A percentile compares a stretch with the other conserved stretches of the same genome.
Conservation (phyloP, 2,888 invertebrate species). For the Osmoderma eremita region DNA sequence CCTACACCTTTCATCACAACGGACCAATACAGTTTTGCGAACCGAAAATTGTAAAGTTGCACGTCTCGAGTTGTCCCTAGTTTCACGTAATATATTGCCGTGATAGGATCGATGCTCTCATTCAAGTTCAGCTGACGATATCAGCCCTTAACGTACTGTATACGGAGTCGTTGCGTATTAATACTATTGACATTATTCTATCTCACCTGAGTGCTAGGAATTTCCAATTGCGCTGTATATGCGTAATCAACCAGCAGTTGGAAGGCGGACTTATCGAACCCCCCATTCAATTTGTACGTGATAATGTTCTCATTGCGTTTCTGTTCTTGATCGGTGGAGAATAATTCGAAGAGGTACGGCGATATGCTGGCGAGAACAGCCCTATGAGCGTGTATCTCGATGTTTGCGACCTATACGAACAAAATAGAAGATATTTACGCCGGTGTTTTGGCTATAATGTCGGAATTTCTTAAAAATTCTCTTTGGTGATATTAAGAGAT, state of each 20-base stretch:
- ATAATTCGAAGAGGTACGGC: conserved; percentile 79
- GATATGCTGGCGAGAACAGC: conserved; percentile 83
- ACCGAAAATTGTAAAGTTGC: no score
- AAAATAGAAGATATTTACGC: conserved; percentile 46
- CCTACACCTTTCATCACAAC: no score
- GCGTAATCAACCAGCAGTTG: conserved; percentile 83
- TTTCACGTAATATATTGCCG: no score
- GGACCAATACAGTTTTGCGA: no score
- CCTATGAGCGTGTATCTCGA: conserved; percentile 80
- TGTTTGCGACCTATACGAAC: conserved; percentile 69
- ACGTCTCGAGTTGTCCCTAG: no score
- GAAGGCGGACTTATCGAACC: conserved; percentile 74
- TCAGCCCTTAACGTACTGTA: no score
- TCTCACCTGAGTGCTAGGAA: conserved; percentile 64
- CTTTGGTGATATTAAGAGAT: conserved; percentile 41
- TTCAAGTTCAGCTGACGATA: no score
- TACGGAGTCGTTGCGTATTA: background rate
- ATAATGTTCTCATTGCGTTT: conserved; percentile 64
- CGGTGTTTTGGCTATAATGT: conserved; percentile 1
- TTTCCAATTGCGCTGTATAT: conserved; percentile 77
- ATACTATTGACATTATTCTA: background rate
- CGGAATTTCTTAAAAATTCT: background rate
- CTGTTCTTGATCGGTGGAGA: conserved; percentile 69
- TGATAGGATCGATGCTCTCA: no score
- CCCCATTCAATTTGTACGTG: conserved; percentile 72